phyloP scores from a whole-genome alignment of 2,797 vertebrate genomes.

The Danio albolineatus region DNA sequence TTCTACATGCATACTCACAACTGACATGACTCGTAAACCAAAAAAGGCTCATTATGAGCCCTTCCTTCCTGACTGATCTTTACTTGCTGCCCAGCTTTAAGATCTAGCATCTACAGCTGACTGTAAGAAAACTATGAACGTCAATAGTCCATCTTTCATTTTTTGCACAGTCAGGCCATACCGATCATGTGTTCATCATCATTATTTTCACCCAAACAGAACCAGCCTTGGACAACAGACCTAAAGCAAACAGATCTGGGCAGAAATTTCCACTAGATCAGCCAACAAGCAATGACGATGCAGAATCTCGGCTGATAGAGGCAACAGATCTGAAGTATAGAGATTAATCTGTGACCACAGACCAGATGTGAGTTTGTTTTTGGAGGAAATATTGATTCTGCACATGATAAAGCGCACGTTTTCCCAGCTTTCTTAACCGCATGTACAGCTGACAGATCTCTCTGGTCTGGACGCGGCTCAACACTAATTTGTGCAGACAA shows the following conservation, averaged over 20 bases:
- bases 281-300: slow-evolving; percentile 6
- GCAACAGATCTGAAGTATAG: slow-evolving; percentile 13
- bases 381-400: slow-evolving; percentile 28
- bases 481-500: neutral
- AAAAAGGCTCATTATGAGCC: slow-evolving; percentile 9
- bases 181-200: neutral
- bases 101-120: neutral
- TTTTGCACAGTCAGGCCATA: neutral
- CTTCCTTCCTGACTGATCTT: slow-evolving; percentile 43
- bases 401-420: neutral
- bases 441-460: neutral
- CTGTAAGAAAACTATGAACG: slow-evolving; percentile 33
- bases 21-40: slow-evolving; percentile 55
- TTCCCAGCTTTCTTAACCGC: neutral
- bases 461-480: neutral
- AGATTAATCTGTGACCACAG: slow-evolving; percentile 16
- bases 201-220: slow-evolving; percentile 18
- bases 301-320: slow-evolving; percentile 4
- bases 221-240: slow-evolving; percentile 28
- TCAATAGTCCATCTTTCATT: neutral
- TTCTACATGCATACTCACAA: too few species aligned
- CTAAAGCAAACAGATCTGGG: slow-evolving; percentile 19
- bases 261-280: slow-evolving; percentile 22
- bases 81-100: slow-evolving; percentile 9
- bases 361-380: slow-evolving; percentile 4